Base-by-base conservation (phyloP, 1,140 invertebrate genomes). In the Hyphantria cunea region DNA sequence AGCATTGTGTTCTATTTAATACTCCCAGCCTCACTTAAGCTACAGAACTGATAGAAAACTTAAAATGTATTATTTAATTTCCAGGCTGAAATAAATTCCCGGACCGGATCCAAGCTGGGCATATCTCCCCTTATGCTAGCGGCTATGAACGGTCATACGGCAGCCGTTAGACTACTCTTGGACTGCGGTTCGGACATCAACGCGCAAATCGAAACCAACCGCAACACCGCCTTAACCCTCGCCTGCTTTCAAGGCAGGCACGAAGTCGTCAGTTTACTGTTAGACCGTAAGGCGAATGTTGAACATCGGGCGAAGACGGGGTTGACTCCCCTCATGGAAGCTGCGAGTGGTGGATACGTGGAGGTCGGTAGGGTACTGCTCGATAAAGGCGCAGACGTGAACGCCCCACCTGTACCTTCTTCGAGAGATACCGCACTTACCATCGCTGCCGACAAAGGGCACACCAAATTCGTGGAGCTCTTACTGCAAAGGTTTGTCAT, bases 111-210 rank as follows among this genome's bases (percentile, higher is more conserved):
- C 49, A 99, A 99, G 90, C 92, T 99, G 39, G 98, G 98, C 48
- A 99, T 99, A 74, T 99, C 98, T 0, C 99, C 99, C 3, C 92
- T 99, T 14, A 99, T 99, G 99, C 90, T 99, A 71, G 98, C 99
- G 14, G 98, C 99, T 6, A 99, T 99, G 99, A 99, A 99, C 94
- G 99, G 99, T 0, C 99, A 99, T 91, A 97, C 97, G 91, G 95
- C 95, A 55, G 96, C 96, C 50, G 96, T 97, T 10, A 95, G 96
- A 78, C 91, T 99, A 49, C 92, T 99, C 12, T 91, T 99, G 50
- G 98, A 99, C 85, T 98, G 97, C 95, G 98, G 98, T 55, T 98
- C 97, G 84, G 99, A 99, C 88, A 99, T 99, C 65, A 99, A 99
- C 93, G 98, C 99, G 53, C 97, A 99, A 93, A 99, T 99, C 76